These are phyloP conservation scores for Psammodynastes pulverulentus DNA, from an alignment of 2,113 vertebrate species.

Conservation along the genomic window DNA sequence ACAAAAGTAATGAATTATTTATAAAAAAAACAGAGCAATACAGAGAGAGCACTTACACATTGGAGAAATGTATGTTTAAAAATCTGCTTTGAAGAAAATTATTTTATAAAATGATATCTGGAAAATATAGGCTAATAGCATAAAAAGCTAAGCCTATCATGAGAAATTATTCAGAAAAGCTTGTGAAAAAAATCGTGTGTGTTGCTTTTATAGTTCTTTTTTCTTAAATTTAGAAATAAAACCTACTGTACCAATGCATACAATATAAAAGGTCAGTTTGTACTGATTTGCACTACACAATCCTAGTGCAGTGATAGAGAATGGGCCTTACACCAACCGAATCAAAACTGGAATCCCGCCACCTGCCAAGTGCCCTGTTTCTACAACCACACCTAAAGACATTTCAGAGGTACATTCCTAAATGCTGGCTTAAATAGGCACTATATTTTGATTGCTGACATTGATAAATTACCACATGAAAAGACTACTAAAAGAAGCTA, in stretches of 20 bases:
- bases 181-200: background rate
- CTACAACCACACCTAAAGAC: background rate
- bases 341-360: background rate
- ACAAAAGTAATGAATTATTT: background rate
- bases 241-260: background rate
- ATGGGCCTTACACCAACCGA: background rate
- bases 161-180: background rate
- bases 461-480: background rate
- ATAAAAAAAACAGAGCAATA: background rate
- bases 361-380: background rate
- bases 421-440: background rate
- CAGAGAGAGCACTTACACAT: background rate
- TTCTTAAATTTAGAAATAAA: background rate
- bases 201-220: background rate
- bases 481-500: background rate
- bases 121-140: background rate
- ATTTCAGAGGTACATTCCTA: background rate
- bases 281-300: background rate
- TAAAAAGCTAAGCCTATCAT: background rate
- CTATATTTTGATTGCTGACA: background rate
- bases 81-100: background rate
- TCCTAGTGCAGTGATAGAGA: background rate
- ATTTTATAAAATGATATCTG: background rate
- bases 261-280: background rate
- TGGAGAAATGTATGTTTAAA: background rate